These are phyloP conservation scores for Calameuta pallipes DNA, from an alignment of 2,888 invertebrate species.

Conservation along the genomic window DNA sequence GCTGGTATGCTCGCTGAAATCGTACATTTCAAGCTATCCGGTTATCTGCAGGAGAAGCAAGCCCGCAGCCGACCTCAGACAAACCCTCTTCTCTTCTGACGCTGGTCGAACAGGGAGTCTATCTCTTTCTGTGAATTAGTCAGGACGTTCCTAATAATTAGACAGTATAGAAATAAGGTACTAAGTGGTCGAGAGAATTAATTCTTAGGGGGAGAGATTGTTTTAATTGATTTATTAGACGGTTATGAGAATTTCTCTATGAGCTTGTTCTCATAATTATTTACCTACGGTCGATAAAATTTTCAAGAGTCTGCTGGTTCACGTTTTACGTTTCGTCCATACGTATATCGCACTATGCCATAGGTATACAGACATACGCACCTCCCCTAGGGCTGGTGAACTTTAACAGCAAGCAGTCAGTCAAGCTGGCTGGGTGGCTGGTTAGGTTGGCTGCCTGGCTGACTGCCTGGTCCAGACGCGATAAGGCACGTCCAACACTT, in stretches of 20 bases:
- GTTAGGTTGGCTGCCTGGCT: conserved; percentile 41
- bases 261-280: neutral
- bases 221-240: neutral
- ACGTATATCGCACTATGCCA: neutral
- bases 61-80: conserved; percentile 50
- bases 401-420: conserved; percentile 46
- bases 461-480: conserved; percentile 62
- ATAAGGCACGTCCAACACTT: conserved; percentile 65
- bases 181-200: neutral
- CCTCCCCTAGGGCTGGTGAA: conserved; percentile 31
- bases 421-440: conserved; percentile 43
- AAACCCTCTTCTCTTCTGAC: neutral
- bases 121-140: neutral
- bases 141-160: neutral
- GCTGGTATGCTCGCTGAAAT: conserved; percentile 46
- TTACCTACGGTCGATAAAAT: neutral
- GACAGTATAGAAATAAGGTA: neutral
- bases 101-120: neutral
- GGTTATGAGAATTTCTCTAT: neutral
- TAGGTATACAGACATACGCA: neutral
- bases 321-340: neutral
- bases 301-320: neutral
- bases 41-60: conserved; percentile 51
- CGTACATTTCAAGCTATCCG: conserved; percentile 52
- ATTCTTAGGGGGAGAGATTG: neutral